Base-by-base conservation (phyloP, 1,140 invertebrate species). In the Brachionus paranguensis region DNA sequence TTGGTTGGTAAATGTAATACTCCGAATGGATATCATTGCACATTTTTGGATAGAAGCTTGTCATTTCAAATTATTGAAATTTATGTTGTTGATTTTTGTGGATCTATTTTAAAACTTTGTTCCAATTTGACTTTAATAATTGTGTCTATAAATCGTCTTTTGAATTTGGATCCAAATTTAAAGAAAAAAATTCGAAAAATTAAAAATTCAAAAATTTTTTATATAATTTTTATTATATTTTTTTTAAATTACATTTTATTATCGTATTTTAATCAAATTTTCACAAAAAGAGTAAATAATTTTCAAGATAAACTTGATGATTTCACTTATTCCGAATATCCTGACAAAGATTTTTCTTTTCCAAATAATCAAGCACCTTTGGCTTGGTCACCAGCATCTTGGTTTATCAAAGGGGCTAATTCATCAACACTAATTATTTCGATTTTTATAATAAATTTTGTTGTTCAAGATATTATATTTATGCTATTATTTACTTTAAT, bases 1-100 rank as follows among this genome's bases (percentile, higher is more conserved):
- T 68, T 68, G 8, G 29, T 68, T 27, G 29, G 14, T 8, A 68
- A 68, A 68, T 68, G 65, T 24, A 68, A 68, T 11, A 68, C 65
- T 2, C 29, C 65, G 3, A 68, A 68, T 41, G 65, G 65, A 41
- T 68, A 68, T 68, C 33, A 68, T 68, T 68, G 65, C 27, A 14
- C 65, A 41, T 68, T 68, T 68, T 14, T 68, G 0, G 33, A 68
- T 17, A 68, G 65, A 41, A 33, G 5, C 2, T 33, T 68, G 4
- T 8, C 65, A 14, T 33, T 33, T 33, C 65, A 68, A 68, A 37
- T 68, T 12, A 33, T 33, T 14, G 65, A 68, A 68, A 68, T 68
- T 68, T 68, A 68, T 68, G 29, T 68, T 37, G 29, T 68, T 68
- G 65, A 68, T 68, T 68, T 68, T 33, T n/a, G 29, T 68, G 65